Evolutionary conservation across 2,888 invertebrate species (phyloP), one percentile per base, ranked within the genome.

Genomic region (Griposia aprilina): DNA sequence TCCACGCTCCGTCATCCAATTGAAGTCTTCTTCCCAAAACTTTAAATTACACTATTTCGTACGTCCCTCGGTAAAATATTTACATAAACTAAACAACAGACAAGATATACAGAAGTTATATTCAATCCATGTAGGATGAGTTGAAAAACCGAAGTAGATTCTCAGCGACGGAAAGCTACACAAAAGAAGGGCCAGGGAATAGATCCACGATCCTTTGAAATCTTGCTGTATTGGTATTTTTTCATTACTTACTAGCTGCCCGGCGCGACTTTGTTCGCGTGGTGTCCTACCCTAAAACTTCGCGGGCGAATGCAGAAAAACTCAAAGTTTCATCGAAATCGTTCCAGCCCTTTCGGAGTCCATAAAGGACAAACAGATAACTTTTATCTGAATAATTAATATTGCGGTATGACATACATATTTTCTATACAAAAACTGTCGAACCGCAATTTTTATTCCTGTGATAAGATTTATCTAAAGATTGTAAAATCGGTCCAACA

Each of bases 1-100:
- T 20, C 23, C 48, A 50, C 57, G 17, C 23, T 41, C 13, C 63
- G 36, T 36, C 50, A 85, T 85, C 23, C 65, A 74, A 67, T 74
- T 60, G 5, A 74, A 63, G 30, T 68, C 8, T 55, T 48, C 59
- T 66, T 60, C 57, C 69, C 23, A 10, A 70, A 77, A 86, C 63
- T 77, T 55, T 62, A 77, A 86, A 82, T 76, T 77, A 67, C 67
- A 60, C 59, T 74, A 71, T 48, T 55, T 67, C 6, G 26, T 55
- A 15, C 36, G 20, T 63, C 23, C 48, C 41, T 57, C 20, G 26
- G 41, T 77, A n/a, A 83, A 71, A 41, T 86, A 86, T 86, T 30
- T 41, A 57, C 30, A 63, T 52, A 60, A 36, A 72, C n/a, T 59
- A 68, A 20, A 23, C 15, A 17, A 23, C 57, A 50, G 2, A 36